Conservation (phyloP, 2,797 vertebrate genomes). For the Acomys russatus region DNA sequence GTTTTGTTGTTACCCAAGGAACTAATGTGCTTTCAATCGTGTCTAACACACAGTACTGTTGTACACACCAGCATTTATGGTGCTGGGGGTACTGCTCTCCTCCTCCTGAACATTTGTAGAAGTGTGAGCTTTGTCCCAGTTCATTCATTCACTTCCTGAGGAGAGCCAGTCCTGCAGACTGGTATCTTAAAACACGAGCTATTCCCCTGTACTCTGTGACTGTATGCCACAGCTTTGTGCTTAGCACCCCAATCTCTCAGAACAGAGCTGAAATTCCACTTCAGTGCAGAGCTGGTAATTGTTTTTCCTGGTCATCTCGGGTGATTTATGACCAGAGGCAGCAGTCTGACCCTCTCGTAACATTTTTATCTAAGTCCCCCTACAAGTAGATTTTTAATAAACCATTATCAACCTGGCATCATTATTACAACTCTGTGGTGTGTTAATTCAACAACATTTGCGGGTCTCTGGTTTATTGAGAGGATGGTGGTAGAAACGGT, state of each 20-base stretch:
- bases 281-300: slow-evolving; percentile 36
- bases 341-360: slow-evolving; percentile 36
- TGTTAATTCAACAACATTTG: slow-evolving; percentile 57
- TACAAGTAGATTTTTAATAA: slow-evolving; percentile 73
- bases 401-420: slow-evolving; percentile 64
- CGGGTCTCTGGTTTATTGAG: slow-evolving; percentile 34
- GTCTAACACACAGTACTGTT: background rate
- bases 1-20: slow-evolving; percentile 29
- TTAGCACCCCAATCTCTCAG: background rate
- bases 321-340: slow-evolving; percentile 62
- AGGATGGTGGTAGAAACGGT: background rate
- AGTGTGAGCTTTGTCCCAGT: background rate
- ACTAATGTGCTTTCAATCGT: background rate
- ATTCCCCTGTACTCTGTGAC: background rate
- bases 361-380: slow-evolving; percentile 66
- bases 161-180: background rate
- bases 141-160: background rate
- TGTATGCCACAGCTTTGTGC: background rate
- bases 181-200: background rate
- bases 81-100: background rate
- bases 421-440: slow-evolving; percentile 18
- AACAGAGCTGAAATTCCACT: slow-evolving; percentile 45
- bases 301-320: slow-evolving; percentile 55
- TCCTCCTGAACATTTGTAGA: background rate
- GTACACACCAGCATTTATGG: background rate